These are phyloP conservation scores for Chalcis sispes DNA, from an alignment of 2,888 invertebrate species.

Conservation along the genomic window DNA sequence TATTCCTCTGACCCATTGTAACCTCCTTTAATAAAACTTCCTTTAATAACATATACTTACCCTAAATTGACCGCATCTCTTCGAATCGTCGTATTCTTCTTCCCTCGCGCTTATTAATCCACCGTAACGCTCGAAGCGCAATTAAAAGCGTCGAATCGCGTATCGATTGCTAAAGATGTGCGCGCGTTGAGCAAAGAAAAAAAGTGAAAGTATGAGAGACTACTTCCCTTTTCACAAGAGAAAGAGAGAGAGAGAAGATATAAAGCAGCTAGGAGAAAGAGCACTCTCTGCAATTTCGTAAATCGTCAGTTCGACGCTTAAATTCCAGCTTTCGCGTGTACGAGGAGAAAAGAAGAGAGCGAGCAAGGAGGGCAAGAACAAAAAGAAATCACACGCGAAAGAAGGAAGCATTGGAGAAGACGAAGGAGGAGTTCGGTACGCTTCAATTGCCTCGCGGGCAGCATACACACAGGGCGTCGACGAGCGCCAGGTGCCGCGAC, in stretches of 20 bases:
- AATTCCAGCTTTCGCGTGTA: neutral
- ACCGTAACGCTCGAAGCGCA: neutral
- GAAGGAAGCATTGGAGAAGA: too few relatives aligned
- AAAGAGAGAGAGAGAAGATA: neutral
- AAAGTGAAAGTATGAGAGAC: too few relatives aligned
- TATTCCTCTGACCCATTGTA: neutral
- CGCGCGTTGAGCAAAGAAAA: neutral
- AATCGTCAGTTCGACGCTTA: slow-evolving; percentile 24
- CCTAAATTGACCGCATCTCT: slow-evolving; percentile 7
- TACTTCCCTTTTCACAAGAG: neutral
- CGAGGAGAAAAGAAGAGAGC: neutral
- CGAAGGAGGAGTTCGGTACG: neutral
- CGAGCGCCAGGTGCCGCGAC: slow-evolving; percentile 21
- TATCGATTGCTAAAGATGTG: neutral
- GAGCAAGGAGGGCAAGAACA: neutral
- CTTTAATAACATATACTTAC: slow-evolving; percentile 36
- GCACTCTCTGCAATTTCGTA: slow-evolving; percentile 39
- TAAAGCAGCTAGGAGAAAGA: neutral
- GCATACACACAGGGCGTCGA: neutral
- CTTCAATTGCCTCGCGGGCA: slow-evolving; percentile 16
- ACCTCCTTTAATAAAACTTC: too few relatives aligned
- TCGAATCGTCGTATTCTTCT: neutral
- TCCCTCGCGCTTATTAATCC: neutral
- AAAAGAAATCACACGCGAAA: neutral
- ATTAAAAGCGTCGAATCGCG: slow-evolving; percentile 30